These are phyloP conservation scores for Onychorhynchus coronatus DNA, from an alignment of 2,113 vertebrate genomes.

Conservation along the genomic window DNA sequence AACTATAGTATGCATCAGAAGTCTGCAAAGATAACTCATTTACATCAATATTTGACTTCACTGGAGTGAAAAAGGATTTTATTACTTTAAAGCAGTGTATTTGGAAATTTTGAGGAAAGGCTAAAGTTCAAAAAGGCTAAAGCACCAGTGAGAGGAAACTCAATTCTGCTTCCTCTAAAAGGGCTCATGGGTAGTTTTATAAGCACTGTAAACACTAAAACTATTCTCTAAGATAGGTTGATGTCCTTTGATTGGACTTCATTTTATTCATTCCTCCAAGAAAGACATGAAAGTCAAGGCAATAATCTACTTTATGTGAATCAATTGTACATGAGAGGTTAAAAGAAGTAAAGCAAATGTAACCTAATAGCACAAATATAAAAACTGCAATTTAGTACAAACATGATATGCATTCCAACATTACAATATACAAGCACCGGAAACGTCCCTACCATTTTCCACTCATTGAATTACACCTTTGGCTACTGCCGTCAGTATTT, in stretches of 20 bases:
- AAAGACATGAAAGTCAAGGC: background rate
- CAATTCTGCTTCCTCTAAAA: background rate
- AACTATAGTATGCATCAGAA: background rate
- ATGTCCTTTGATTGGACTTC: background rate
- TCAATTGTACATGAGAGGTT: background rate
- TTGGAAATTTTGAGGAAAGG: conserved; percentile 34
- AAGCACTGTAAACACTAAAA: background rate
- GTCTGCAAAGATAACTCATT: background rate
- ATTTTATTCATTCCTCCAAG: conserved; percentile 7
- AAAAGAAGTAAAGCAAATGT: conserved; percentile 28
- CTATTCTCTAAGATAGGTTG: background rate
- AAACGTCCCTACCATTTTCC: background rate
- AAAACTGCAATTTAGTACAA: conserved; percentile 3
- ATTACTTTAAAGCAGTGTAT: conserved; percentile 19
- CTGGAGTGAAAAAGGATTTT: background rate
- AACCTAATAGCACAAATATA: background rate
- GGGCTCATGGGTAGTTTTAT: conserved; percentile 18
- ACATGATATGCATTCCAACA: background rate
- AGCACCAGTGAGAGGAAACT: conserved; percentile 6
- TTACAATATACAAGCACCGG: background rate
- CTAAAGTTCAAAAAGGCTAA: conserved; percentile 3
- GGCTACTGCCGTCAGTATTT: background rate
- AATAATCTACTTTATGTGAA: conserved; percentile 3
- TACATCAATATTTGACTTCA: background rate
- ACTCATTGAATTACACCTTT: background rate